phyloP scores from a whole-genome alignment of 2,888 invertebrate species.

The Acleris laterana region DNA sequence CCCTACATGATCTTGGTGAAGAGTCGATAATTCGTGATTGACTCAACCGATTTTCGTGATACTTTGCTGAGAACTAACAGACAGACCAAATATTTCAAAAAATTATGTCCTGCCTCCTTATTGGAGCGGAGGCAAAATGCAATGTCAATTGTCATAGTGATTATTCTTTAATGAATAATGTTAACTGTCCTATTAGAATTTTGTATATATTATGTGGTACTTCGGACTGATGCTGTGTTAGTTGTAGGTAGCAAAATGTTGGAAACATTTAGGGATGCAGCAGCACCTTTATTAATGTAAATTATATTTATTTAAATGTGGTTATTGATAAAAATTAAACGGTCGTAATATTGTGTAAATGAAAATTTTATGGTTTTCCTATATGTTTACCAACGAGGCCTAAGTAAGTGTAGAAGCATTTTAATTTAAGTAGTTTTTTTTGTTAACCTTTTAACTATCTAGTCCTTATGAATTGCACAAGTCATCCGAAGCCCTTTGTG shows the following conservation, averaged over 20 bases:
- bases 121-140: neutral
- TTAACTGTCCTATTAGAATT: neutral
- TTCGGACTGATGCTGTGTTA: conserved; percentile 14
- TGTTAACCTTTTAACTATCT: conserved; percentile 15
- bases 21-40: too few species aligned
- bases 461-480: conserved; percentile 26
- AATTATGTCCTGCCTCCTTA: too few species aligned
- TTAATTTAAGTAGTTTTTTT: conserved; percentile 14
- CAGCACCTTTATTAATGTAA: neutral
- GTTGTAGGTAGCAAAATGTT: conserved; percentile 19
- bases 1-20: too few species aligned
- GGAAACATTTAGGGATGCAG: conserved; percentile 19
- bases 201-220: conserved; percentile 3
- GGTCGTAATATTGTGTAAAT: neutral
- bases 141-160: neutral
- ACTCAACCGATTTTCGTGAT: too few species aligned
- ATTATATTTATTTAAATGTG: too few species aligned
- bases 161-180: neutral
- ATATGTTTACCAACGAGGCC: conserved; percentile 16
- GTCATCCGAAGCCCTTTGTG: conserved; percentile 7
- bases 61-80: too few species aligned
- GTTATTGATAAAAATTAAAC: neutral
- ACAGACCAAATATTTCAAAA: too few species aligned
- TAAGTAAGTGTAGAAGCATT: conserved; percentile 17
- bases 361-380: neutral